Evolutionary conservation across 2,888 invertebrate species (phyloP).

Genomic region (Perithous albicinctus): DNA sequence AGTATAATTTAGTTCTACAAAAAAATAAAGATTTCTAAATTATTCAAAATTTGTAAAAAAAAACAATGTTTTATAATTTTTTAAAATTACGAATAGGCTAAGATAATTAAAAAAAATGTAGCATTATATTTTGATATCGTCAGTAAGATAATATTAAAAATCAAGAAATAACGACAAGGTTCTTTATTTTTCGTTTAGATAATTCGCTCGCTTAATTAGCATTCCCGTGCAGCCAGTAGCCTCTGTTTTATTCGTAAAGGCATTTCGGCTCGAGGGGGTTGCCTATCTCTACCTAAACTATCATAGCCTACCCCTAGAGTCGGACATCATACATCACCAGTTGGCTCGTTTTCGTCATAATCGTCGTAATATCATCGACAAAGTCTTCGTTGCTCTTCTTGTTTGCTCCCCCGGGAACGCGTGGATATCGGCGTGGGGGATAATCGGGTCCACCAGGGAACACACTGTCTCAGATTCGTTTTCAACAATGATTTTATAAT

Average conservation of each 20-base stretch:
- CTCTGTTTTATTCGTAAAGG: conserved; percentile 25
- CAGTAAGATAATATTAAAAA: neutral
- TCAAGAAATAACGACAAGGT: neutral
- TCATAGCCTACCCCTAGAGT: conserved; percentile 75
- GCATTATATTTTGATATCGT: too few relatives aligned
- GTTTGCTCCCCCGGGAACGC: neutral
- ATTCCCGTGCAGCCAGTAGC: neutral
- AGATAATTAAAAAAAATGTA: neutral
- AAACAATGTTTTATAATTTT: neutral
- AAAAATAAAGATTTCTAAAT: neutral
- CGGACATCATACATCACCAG: conserved; percentile 68
- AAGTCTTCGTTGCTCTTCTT: conserved; percentile 11
- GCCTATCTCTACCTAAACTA: conserved; percentile 78
- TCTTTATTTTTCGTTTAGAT: neutral
- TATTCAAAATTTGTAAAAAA: neutral
- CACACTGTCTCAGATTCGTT: conserved; percentile 12
- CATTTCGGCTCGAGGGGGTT: conserved; percentile 71
- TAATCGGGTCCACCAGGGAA: conserved; percentile 19
- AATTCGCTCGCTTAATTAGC: conserved; percentile 9
- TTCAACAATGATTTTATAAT: conserved; percentile 21
- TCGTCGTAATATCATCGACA: conserved; percentile 60
- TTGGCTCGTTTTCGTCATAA: conserved; percentile 65
- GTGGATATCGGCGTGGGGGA: neutral
- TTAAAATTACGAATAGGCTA: neutral
- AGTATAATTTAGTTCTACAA: neutral